These are phyloP conservation scores for Bursaphelenchus okinawaensis DNA, from an alignment of 2,888 invertebrate genomes.

Conservation along the genomic window DNA sequence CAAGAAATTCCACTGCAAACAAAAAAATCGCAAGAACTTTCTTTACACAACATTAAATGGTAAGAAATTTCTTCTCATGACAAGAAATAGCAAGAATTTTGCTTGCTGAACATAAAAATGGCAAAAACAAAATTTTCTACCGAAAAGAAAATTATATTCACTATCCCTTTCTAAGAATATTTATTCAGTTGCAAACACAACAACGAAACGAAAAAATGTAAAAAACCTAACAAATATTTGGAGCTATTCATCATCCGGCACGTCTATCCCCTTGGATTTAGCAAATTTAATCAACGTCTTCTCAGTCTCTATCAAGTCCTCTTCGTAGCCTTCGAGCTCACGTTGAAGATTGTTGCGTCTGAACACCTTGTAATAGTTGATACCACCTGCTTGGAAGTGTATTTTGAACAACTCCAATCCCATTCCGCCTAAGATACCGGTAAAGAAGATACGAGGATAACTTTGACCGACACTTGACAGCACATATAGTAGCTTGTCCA, in stretches of 20 bases:
- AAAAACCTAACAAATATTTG: background rate
- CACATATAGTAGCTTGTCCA: constrained; percentile 11
- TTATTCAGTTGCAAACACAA: background rate
- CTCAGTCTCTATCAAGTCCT: background rate
- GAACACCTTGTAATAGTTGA: constrained; percentile 48
- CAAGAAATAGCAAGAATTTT: too few relatives aligned
- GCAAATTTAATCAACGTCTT: background rate
- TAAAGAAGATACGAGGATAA: constrained; percentile 23
- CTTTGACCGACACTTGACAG: constrained; percentile 12
- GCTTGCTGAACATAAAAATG: too few relatives aligned
- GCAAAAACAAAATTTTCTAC: background rate
- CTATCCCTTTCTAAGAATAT: background rate
- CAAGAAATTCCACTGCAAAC: too few relatives aligned
- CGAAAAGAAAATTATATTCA: background rate
- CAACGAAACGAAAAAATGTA: background rate
- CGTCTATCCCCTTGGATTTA: background rate
- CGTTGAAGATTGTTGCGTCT: constrained; percentile 47
- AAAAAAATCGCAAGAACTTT: too few relatives aligned
- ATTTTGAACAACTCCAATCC: constrained; percentile 53
- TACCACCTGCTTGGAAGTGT: constrained; percentile 33
- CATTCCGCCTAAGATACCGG: constrained; percentile 43
- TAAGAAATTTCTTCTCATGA: too few relatives aligned
- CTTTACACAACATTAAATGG: too few relatives aligned
- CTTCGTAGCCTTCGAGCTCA: constrained; percentile 45
- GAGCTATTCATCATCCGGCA: background rate